phyloP scores from a whole-genome alignment of 2,797 vertebrate species.

The Aselliscus stoliczkanus region DNA sequence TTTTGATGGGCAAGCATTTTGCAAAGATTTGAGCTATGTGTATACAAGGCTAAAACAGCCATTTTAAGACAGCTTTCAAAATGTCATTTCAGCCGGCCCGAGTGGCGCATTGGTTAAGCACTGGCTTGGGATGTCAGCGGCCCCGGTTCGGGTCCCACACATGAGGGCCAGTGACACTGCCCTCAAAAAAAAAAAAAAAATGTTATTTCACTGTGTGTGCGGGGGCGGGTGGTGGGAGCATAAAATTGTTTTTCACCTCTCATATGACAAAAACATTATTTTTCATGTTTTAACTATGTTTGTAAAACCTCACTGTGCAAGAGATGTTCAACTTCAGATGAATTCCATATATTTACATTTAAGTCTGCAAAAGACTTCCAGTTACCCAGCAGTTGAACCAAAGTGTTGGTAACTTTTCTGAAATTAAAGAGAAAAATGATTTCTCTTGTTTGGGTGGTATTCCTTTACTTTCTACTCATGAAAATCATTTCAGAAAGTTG shows the following conservation, averaged over 20 bases:
- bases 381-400: not conserved
- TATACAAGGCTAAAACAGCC: not conserved
- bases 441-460: not conserved
- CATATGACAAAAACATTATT: not conserved
- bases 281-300: not conserved
- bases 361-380: not conserved
- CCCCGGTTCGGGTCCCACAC: no score
- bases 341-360: not conserved
- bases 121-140: no score
- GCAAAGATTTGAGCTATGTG: not conserved
- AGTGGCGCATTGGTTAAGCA: no score
- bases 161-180: no score
- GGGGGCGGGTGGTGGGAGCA: no score
- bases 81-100: constrained; percentile 9
- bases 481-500: constrained; percentile 23
- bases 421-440: not conserved
- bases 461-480: not conserved
- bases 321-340: not conserved
- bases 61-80: not conserved
- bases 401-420: not conserved
- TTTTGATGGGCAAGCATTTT: constrained; percentile 54
- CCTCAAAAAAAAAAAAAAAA: no score
- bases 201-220: no score
- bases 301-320: not conserved
- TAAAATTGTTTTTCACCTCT: not conserved